Percentiles rank a stretch among this genome's conserved stretches.
Conservation (phyloP, 2,888 invertebrate species). For the Cinara cedri region DNA sequence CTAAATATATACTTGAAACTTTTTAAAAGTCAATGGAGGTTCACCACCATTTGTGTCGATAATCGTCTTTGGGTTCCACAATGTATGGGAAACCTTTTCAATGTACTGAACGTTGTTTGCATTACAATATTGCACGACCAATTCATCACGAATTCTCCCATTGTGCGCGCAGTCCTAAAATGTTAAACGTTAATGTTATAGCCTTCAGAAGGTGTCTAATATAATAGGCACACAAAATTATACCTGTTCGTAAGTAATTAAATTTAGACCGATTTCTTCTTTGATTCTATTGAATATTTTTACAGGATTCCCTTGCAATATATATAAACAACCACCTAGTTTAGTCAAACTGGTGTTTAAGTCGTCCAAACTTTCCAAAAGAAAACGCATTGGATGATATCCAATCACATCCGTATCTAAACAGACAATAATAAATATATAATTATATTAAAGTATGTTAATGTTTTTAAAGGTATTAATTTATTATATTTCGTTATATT, state of each 20-base stretch:
- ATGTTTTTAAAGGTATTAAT: not conserved
- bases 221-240: too few relatives aligned
- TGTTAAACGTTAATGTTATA: too few relatives aligned
- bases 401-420: slow-evolving; percentile 71
- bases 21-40: slow-evolving; percentile 75
- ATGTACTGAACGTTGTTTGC: slow-evolving; percentile 67
- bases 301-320: slow-evolving; percentile 70
- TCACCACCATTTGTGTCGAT: slow-evolving; percentile 73
- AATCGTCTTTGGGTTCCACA: slow-evolving; percentile 73
- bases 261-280: slow-evolving; percentile 67
- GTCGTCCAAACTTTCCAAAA: slow-evolving; percentile 72
- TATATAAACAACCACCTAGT: slow-evolving; percentile 68
- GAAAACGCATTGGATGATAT: slow-evolving; percentile 73
- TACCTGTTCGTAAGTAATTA: slow-evolving; percentile 64
- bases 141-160: slow-evolving; percentile 70
- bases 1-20: slow-evolving; percentile 69
- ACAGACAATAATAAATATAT: slow-evolving; percentile 37
- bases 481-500: not conserved
- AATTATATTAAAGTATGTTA: not conserved
- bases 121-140: slow-evolving; percentile 67
- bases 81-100: slow-evolving; percentile 74
- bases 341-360: slow-evolving; percentile 69
- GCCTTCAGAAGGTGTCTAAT: too few relatives aligned
- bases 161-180: slow-evolving; percentile 75
- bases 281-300: slow-evolving; percentile 68